Evolutionary conservation across 2,888 invertebrate species (phyloP).

Genomic region (Agapetus fuscipes): DNA sequence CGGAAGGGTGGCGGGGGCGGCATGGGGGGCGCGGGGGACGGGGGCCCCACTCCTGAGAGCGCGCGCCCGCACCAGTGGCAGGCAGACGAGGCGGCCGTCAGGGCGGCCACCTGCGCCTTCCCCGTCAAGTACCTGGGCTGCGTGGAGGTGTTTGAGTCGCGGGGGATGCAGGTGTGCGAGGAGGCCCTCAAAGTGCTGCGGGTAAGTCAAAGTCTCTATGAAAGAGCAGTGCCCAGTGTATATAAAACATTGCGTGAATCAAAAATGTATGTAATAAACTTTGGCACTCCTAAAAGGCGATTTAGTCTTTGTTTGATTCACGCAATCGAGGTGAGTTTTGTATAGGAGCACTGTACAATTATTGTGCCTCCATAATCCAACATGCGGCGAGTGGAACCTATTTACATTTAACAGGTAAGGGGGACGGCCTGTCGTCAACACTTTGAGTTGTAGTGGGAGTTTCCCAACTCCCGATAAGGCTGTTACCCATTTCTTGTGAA

Average conservation of each 20-base stretch:
- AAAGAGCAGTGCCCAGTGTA: too few species aligned
- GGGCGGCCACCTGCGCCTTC: slow-evolving; percentile 94
- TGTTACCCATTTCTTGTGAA: too few species aligned
- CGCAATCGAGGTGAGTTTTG: too few species aligned
- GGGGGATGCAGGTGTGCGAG: slow-evolving; percentile 99
- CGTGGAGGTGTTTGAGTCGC: slow-evolving; percentile 97
- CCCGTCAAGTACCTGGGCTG: slow-evolving; percentile 98
- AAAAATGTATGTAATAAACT: too few species aligned
- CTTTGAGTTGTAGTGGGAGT: too few species aligned
- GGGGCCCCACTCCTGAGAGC: slow-evolving; percentile 67
- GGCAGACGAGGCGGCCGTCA: slow-evolving; percentile 92
- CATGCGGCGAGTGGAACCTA: too few species aligned
- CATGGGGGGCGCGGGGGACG: slow-evolving; percentile 53
- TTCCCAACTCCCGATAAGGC: too few species aligned
- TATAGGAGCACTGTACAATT: not conserved
- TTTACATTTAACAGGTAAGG: too few species aligned
- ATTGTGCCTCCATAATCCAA: too few species aligned
- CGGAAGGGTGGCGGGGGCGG: slow-evolving; percentile 59
- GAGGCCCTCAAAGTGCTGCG: slow-evolving; percentile 95
- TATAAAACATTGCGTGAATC: too few species aligned
- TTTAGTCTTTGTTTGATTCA: too few species aligned
- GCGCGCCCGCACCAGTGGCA: slow-evolving; percentile 98
- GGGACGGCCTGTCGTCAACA: too few species aligned
- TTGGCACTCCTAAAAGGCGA: slow-evolving; percentile 21
- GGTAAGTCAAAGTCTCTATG: slow-evolving; percentile 67